Percentiles rank a stretch among this genome's conserved stretches.
Conservation (phyloP, 2,113 vertebrate genomes). For the Petromus typicus region DNA sequence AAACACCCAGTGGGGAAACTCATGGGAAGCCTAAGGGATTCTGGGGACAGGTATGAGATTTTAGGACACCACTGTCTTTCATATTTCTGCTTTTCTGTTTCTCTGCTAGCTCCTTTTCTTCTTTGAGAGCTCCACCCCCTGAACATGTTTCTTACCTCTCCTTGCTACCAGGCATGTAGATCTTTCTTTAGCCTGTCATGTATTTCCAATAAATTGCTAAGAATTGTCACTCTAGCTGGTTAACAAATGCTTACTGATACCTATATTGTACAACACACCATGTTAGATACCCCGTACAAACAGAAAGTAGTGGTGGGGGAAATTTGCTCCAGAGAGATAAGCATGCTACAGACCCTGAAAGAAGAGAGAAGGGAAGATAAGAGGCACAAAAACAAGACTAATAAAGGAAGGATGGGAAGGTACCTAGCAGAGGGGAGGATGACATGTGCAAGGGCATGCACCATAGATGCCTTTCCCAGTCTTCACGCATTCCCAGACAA, state of each 20-base stretch:
- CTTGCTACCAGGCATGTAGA: not conserved
- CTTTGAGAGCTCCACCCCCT: not conserved
- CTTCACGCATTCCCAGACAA: not conserved
- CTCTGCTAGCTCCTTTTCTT: not conserved
- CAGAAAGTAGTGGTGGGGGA: not conserved
- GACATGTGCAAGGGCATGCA: not conserved
- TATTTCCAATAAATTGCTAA: not conserved
- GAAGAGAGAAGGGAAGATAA: constrained; percentile 11
- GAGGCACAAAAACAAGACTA: not conserved
- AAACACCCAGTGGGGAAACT: rapidly evolving
- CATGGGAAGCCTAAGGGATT: not conserved
- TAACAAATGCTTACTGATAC: not conserved
- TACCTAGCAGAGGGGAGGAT: not conserved
- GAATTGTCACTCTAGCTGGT: not conserved
- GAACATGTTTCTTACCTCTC: too few relatives aligned
- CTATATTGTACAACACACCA: not conserved
- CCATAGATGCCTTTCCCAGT: not conserved
- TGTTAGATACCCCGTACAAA: not conserved
- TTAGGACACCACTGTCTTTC: not conserved
- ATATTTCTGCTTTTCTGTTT: not conserved
- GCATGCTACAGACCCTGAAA: not conserved
- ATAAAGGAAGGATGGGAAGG: not conserved
- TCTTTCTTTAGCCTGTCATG: not conserved
- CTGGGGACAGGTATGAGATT: not conserved
- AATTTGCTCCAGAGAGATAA: constrained; percentile 35